Base-by-base conservation (phyloP, 1,140 invertebrate genomes). In the Acromyrmex echinatior region DNA sequence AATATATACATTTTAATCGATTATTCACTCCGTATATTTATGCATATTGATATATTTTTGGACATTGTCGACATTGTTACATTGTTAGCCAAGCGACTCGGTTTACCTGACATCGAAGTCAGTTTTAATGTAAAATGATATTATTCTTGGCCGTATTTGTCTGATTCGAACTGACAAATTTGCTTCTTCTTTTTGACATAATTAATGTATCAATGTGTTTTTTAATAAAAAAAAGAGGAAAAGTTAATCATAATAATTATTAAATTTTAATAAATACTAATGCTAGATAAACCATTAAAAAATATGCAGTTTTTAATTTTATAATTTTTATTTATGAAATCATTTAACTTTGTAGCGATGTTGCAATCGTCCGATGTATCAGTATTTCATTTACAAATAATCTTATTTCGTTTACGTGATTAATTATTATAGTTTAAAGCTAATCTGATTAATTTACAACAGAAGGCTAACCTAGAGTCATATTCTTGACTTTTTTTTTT, bases 91-190 rank as follows among this genome's bases (percentile, higher is more conserved):
- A 73, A 78, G 12, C 25, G 31, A n/a, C 35, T 58, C 66, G n/a
- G 73, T 90, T 58, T 86, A 91, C 88, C 86, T 91, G 86, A 88
- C 53, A 62, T 77, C 9, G 56, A 18, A 56, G 39, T 35, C 31
- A 12, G 39, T 81, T 12, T 87, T 68, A 84, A 73, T 62, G 62
- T 62, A 45, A 82, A 60, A 60, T 90, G 65, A 90, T 60, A 85
- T 90, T 88, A 84, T 82, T 90, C 63, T 56, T 63, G 53, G 58
- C 21, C 2, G 16, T 18, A 45, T 25, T 77, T 66, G 45, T 86
- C 49, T 28, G 35, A 35, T 51, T 82, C 0, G 4, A 60, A 14
- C 0, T 25, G 35, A 73, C 14, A 60, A 73, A 82, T 74, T 82
- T 73, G 25, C 18, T 56, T 35, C 12, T 82, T 35, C 45, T 1